phyloP scores from a whole-genome alignment of 2,113 vertebrate genomes.

The Picathartes gymnocephalus region DNA sequence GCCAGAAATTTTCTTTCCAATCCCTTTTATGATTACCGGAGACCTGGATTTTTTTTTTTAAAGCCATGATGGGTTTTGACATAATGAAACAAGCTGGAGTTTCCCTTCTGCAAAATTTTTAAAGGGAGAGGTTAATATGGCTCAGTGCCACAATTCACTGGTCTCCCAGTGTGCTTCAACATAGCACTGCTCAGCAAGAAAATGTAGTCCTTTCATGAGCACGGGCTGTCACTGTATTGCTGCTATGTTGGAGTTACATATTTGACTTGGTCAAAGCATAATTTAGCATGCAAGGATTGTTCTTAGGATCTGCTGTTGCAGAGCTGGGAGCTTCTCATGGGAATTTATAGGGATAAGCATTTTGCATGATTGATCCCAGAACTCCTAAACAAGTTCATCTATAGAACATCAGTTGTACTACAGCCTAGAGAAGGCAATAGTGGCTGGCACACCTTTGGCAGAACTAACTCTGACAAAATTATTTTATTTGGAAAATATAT shows the following conservation, averaged over 20 bases:
- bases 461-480: not conserved
- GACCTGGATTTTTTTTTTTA: not conserved
- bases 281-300: not conserved
- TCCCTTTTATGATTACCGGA: not conserved
- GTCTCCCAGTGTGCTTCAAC: not conserved
- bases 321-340: not conserved
- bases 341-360: not conserved
- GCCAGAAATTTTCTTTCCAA: not conserved
- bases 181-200: slow-evolving; percentile 10
- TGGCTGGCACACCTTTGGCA: not conserved
- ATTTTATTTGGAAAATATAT: not conserved
- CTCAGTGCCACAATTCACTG: not conserved
- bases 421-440: not conserved
- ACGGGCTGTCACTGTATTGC: not conserved
- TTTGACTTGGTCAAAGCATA: not conserved
- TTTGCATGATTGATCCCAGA: not conserved
- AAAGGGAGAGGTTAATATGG: not conserved
- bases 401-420: not conserved
- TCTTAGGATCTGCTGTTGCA: not conserved
- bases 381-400: not conserved
- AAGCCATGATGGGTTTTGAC: not conserved
- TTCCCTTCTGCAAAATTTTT: slow-evolving; percentile 6
- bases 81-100: not conserved
- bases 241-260: not conserved
- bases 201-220: slow-evolving; percentile 5